phyloP scores from a whole-genome alignment of 2,113 vertebrate species.

The Prionailurus viverrinus region DNA sequence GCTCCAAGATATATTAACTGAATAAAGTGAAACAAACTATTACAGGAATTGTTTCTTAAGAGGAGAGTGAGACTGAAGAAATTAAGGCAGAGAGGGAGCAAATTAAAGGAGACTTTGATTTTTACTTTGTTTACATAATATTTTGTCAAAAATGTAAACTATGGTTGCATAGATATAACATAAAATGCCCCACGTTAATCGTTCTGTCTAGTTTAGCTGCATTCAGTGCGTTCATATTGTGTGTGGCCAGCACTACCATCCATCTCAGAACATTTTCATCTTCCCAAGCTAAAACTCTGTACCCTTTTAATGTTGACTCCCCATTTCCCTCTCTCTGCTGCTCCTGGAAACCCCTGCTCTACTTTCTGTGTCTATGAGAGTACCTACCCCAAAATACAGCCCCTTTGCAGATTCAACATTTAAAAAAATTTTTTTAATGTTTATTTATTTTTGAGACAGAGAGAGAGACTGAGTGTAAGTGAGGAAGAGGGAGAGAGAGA shows the following conservation, averaged over 20 bases:
- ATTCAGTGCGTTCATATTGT: too few species aligned
- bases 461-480: too few species aligned
- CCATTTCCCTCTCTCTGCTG: neutral
- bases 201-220: neutral
- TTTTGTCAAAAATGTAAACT: neutral
- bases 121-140: neutral
- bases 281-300: neutral
- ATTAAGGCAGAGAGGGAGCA: neutral
- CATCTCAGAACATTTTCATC: neutral
- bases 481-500: too few species aligned
- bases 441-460: too few species aligned
- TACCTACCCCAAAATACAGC: neutral
- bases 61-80: neutral
- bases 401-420: neutral
- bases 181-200: neutral
- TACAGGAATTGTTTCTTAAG: neutral
- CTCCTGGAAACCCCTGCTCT: neutral
- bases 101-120: neutral
- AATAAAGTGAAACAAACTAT: neutral
- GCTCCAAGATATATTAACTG: neutral
- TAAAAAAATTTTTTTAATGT: too few species aligned
- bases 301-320: neutral
- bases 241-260: neutral
- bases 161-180: neutral
- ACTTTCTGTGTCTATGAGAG: neutral